Evolutionary conservation across 2,797 vertebrate species (phyloP).

Genomic region (Karalla daura): DNA sequence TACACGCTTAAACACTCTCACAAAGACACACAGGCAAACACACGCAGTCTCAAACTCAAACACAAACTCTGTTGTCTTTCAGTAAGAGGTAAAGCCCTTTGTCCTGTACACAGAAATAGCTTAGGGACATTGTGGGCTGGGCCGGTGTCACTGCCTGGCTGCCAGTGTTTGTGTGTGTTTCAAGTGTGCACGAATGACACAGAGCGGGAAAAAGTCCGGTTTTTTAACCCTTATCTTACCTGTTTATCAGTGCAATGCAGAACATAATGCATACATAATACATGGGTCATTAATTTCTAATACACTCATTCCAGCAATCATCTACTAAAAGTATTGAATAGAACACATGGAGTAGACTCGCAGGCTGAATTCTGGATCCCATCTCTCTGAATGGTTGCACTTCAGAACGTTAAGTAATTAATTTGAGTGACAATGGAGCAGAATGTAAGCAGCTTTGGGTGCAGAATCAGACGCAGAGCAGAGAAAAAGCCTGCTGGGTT

Average conservation of each 20-base stretch:
- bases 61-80: constrained; percentile 59
- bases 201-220: constrained; percentile 7
- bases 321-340: too few species aligned
- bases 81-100: constrained; percentile 66
- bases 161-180: constrained; percentile 47
- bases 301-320: too few species aligned
- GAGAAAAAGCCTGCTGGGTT: neutral
- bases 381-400: too few species aligned
- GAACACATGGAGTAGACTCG: too few species aligned
- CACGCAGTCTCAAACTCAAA: constrained; percentile 25
- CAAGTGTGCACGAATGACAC: constrained; percentile 35
- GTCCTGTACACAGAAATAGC: constrained; percentile 75
- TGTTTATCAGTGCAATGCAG: neutral
- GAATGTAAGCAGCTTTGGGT: neutral
- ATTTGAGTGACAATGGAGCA: neutral
- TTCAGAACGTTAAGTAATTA: too few species aligned
- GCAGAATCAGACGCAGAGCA: neutral
- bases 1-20: constrained; percentile 28
- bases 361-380: too few species aligned
- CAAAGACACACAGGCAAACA: constrained; percentile 25
- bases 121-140: constrained; percentile 51
- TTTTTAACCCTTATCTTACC: constrained; percentile 25
- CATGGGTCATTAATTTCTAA: too few species aligned
- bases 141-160: constrained; percentile 43
- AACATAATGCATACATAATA: neutral